phyloP scores from a whole-genome alignment of 2,888 invertebrate species.

The Drosophila fulvimacula region DNA sequence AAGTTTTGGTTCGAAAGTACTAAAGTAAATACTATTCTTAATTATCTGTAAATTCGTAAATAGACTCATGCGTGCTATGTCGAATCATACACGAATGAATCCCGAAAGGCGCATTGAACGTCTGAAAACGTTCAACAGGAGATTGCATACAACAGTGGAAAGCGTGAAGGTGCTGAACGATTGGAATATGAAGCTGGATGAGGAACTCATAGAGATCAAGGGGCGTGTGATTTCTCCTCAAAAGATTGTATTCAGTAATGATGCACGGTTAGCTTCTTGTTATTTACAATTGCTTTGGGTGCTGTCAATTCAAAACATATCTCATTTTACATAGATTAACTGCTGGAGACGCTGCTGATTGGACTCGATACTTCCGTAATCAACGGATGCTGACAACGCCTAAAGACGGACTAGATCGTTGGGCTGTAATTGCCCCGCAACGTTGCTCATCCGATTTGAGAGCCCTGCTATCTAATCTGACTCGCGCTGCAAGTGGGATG shows the following conservation, averaged over 20 bases:
- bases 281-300: background rate
- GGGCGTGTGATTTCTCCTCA: constrained; percentile 89
- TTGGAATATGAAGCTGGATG: constrained; percentile 90
- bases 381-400: constrained; percentile 85
- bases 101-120: constrained; percentile 90
- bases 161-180: constrained; percentile 87
- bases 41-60: background rate
- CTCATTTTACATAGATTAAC: constrained; percentile 55
- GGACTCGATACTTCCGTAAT: constrained; percentile 89
- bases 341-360: constrained; percentile 89
- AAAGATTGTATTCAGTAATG: constrained; percentile 86
- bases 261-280: constrained; percentile 65
- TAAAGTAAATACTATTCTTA: background rate
- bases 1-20: constrained; percentile 85
- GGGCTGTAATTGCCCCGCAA: constrained; percentile 84
- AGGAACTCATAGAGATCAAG: constrained; percentile 87
- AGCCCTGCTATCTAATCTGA: constrained; percentile 79
- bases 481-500: constrained; percentile 85
- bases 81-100: constrained; percentile 91
- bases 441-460: constrained; percentile 73
- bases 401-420: constrained; percentile 81
- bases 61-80: constrained; percentile 89
- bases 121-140: constrained; percentile 88
- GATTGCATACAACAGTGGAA: constrained; percentile 86
- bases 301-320: background rate